Conservation (phyloP, 2,888 invertebrate species). For the Pandemis cinnamomeana region DNA sequence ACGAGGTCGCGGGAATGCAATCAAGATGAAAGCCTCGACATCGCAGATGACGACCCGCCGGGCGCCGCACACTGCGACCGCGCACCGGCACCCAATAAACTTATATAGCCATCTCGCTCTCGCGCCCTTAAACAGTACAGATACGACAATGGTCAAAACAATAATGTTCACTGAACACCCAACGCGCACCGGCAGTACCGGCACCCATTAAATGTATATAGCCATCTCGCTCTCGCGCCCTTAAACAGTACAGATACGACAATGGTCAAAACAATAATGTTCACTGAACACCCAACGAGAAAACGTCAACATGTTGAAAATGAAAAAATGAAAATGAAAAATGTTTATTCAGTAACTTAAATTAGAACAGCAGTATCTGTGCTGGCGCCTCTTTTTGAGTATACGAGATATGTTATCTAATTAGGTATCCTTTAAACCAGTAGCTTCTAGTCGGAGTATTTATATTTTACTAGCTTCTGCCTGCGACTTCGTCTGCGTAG, state of each 20-base stretch:
- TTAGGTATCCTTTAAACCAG: too few species aligned
- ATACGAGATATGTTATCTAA: too few species aligned
- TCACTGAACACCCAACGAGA: neutral
- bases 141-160: neutral
- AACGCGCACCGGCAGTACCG: too few species aligned
- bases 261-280: neutral
- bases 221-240: neutral
- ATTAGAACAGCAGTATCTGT: too few species aligned
- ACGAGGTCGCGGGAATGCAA: conserved; percentile 61
- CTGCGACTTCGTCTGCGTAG: too few species aligned
- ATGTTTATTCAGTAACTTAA: too few species aligned
- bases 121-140: neutral
- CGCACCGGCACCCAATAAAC: neutral
- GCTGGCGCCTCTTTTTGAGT: too few species aligned
- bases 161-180: neutral
- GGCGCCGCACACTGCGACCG: conserved; percentile 29
- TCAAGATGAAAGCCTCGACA: conserved; percentile 65
- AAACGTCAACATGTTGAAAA: neutral
- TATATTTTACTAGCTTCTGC: too few species aligned
- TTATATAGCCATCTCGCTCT: neutral
- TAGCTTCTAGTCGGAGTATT: too few species aligned
- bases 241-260: neutral
- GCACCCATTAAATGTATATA: neutral
- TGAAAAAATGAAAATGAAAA: too few species aligned
- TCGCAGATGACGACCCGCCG: conserved; percentile 47